Conservation (phyloP, 2,113 vertebrate genomes). For the Talpa occidentalis region DNA sequence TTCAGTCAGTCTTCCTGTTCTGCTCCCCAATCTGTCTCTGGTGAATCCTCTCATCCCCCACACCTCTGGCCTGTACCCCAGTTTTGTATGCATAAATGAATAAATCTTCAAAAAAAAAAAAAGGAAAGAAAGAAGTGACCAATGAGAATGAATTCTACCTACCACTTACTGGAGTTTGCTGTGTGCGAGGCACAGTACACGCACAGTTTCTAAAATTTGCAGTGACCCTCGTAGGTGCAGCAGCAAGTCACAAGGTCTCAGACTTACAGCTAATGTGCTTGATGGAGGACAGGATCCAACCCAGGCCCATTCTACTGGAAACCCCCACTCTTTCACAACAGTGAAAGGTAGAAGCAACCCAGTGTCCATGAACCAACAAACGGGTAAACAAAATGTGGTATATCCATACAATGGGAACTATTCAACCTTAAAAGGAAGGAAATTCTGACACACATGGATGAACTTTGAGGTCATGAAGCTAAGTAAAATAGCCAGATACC, state of each 20-base stretch:
- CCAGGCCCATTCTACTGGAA: neutral
- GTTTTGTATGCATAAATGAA: too few species aligned
- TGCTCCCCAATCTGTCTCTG: too few species aligned
- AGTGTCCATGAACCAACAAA: neutral
- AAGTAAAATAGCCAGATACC: neutral
- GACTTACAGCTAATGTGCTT: neutral
- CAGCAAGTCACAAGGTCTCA: neutral
- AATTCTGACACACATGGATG: neutral
- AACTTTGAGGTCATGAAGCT: neutral
- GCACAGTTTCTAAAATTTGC: neutral
- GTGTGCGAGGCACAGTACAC: rapidly evolving
- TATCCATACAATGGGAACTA: neutral
- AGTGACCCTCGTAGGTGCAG: neutral
- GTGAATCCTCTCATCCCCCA: too few species aligned
- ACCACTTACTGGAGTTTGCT: neutral
- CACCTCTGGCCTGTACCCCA: too few species aligned
- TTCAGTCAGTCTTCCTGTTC: too few species aligned
- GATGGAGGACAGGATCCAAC: neutral
- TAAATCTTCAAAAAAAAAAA: too few species aligned
- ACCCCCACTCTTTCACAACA: neutral
- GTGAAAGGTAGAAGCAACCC: neutral
- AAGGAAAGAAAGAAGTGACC: neutral
- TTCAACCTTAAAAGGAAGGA: neutral
- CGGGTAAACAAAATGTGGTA: neutral
- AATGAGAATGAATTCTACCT: neutral